Base-by-base conservation (phyloP, 2,888 invertebrate genomes). In the Drosophila recens region DNA sequence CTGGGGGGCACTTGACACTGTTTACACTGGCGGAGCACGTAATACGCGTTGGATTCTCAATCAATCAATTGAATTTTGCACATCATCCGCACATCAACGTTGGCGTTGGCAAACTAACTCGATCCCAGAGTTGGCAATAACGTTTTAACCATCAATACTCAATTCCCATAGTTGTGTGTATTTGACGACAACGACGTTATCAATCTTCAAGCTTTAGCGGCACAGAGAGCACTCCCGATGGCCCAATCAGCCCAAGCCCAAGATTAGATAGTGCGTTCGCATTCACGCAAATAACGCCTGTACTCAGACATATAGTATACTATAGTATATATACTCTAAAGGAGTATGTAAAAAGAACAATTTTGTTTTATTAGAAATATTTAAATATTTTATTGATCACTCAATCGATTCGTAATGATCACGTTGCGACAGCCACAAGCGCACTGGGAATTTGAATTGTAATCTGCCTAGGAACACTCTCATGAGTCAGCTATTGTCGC, bases 141-240 rank as follows among this genome's bases (percentile, higher is more conserved):
- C 66, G 81, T 85, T 84, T 84, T 84, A 84, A 80, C 86, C 86
- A 81, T 81, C 86, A 84, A 83, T 85, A 81, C 63, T 83, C 78
- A 80, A 84, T 83, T 81, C 61, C 10, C 38, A 48, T 63, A 38
- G 70, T 59, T 52, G 72, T 68, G 30, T 27, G 27, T 27, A 36
- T 8, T 23, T 30, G 20, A 27, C 5, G 56, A 58, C 36, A 17
- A 4, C 23, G 59, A 61, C 49, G 63, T 46, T 53, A 40, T 67
- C 66, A 57, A 43, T 45, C 79, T 27, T 27, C 27, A 27, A 27
- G 78, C 62, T 73, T 72, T 80, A 63, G 79, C 85, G 65, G 52
- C 61, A 68, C 58, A 53, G 70, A 77, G 80, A 72, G 69, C 53
- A 56, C 67, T 72, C 53, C 68, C 48, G 64, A 62, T 78, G 77